Evolutionary conservation across 2,113 vertebrate species (phyloP).

Genomic region (Phodopus roborovskii): DNA sequence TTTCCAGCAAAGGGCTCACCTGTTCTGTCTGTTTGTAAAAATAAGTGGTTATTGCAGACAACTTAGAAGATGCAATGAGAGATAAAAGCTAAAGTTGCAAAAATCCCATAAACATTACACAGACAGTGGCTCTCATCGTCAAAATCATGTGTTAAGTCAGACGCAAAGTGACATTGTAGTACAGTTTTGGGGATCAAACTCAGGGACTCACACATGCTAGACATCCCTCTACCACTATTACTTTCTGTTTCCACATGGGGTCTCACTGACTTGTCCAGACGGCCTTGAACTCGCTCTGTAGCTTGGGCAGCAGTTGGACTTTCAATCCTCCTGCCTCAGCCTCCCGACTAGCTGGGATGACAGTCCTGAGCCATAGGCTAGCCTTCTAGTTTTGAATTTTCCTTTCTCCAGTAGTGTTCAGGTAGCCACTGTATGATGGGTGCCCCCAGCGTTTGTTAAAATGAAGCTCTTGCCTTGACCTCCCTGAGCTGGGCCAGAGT

Average conservation of each 20-base stretch:
- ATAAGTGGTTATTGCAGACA: not conserved
- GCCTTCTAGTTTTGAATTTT: not conserved
- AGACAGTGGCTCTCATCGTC: not conserved
- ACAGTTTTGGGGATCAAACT: not conserved
- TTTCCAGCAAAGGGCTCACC: not conserved
- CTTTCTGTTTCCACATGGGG: not conserved
- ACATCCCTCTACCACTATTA: not conserved
- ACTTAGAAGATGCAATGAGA: not conserved
- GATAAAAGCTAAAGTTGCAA: not conserved
- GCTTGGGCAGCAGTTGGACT: not conserved
- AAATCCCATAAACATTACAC: not conserved
- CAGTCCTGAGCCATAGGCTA: not conserved
- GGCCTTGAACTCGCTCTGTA: not conserved
- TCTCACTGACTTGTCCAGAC: not conserved
- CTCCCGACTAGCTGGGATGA: not conserved
- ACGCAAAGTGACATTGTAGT: no score
- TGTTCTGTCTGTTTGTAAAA: not conserved
- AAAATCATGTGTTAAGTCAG: not conserved
- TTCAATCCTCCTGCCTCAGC: not conserved
- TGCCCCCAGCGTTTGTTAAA: not conserved
- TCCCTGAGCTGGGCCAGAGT: not conserved
- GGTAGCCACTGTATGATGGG: no score
- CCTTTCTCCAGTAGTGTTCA: not conserved
- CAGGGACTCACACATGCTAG: not conserved
- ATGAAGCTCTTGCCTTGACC: not conserved